Conservation (phyloP, 2,797 vertebrate genomes). For the Aulostomus chinensis region DNA sequence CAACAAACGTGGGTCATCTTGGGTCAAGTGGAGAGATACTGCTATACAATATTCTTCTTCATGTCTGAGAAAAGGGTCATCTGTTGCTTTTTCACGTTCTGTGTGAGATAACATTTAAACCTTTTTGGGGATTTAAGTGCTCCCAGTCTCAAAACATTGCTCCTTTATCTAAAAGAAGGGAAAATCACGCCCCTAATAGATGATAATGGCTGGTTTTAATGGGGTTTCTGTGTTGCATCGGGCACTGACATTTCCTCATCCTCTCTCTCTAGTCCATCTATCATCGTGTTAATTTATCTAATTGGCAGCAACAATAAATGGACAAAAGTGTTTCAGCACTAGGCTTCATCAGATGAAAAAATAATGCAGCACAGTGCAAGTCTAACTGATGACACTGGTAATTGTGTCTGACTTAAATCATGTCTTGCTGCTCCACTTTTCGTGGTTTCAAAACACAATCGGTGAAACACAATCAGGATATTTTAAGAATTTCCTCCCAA, state of each 20-base stretch:
- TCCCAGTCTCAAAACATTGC: no score
- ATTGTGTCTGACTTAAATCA: slow-evolving; percentile 34
- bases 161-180: no score
- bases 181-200: neutral
- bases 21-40: no score
- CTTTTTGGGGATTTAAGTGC: no score
- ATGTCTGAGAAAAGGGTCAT: no score
- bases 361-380: slow-evolving; percentile 19
- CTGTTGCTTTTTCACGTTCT: no score
- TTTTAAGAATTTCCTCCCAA: slow-evolving; percentile 31
- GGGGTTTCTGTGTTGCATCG: neutral
- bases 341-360: slow-evolving; percentile 20
- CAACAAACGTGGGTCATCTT: no score
- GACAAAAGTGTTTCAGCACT: slow-evolving; percentile 22
- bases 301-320: slow-evolving; percentile 9
- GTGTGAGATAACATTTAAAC: no score
- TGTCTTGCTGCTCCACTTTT: slow-evolving; percentile 24
- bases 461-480: slow-evolving; percentile 35
- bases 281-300: neutral
- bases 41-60: no score
- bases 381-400: slow-evolving; percentile 42
- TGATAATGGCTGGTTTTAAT: neutral
- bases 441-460: slow-evolving; percentile 34
- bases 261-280: neutral
- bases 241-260: neutral